Percentiles rank a stretch among this genome's conserved stretches.
Evolutionary conservation across 2,888 invertebrate genomes (phyloP).

Genomic region (Scaptomyza tumidula): DNA sequence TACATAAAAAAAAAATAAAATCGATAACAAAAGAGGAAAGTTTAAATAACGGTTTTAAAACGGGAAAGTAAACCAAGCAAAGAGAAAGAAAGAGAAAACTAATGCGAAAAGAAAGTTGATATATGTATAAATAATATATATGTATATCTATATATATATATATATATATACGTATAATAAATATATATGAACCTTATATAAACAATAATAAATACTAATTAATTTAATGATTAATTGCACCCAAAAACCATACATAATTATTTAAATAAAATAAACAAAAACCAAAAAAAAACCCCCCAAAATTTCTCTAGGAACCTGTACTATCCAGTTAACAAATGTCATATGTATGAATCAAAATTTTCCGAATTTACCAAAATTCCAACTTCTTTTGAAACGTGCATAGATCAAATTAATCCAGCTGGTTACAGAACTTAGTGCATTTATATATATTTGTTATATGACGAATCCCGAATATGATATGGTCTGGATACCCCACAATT

Average conservation of each 20-base stretch:
- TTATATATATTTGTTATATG: constrained; percentile 38
- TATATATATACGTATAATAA: constrained; percentile 57
- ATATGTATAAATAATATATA: constrained; percentile 64
- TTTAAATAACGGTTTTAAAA: constrained; percentile 31
- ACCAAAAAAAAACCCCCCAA: constrained; percentile 24
- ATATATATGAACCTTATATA: constrained; percentile 81
- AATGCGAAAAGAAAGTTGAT: constrained; percentile 53
- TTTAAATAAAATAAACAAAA: constrained; percentile 79
- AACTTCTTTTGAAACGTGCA: constrained; percentile 12
- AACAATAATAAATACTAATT: constrained; percentile 83
- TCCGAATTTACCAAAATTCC: constrained; percentile 27
- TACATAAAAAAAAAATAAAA: constrained; percentile 1
- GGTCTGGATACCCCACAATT: constrained; percentile 45
- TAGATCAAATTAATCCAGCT: constrained; percentile 2
- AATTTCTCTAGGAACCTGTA: background rate
- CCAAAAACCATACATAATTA: constrained; percentile 79
- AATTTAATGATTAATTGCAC: constrained; percentile 84
- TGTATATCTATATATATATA: constrained; percentile 32
- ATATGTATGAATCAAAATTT: background rate
- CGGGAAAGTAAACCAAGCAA: background rate
- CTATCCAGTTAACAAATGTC: background rate
- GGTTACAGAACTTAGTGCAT: background rate
- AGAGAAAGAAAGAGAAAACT: constrained; percentile 17
- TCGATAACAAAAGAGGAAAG: background rate
- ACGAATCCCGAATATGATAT: constrained; percentile 45